phyloP scores from a whole-genome alignment of 1,140 invertebrate genomes.

The Brachionus sp. region DNA sequence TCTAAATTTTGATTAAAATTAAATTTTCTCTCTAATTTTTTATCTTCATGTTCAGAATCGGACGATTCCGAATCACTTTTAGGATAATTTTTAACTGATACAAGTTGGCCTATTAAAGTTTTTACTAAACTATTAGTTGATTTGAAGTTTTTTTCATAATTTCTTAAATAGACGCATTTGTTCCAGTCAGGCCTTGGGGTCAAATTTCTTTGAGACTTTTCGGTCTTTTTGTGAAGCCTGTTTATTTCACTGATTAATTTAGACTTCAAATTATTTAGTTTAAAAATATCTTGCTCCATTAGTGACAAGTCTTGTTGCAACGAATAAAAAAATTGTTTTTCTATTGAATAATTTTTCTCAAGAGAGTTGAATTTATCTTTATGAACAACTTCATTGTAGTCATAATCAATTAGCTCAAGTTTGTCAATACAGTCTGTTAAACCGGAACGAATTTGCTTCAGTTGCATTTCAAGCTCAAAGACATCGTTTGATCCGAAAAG shows the following conservation, averaged over 20 bases:
- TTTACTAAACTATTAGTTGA: not conserved
- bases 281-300: slow-evolving; percentile 8
- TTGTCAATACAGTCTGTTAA: not conserved
- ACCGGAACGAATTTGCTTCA: not conserved
- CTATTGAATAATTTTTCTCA: not conserved
- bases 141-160: not conserved
- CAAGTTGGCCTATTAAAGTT: not conserved
- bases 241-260: not conserved
- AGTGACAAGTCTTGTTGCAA: not conserved
- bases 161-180: not conserved
- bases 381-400: slow-evolving; percentile 1
- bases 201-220: not conserved
- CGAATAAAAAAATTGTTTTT: not conserved
- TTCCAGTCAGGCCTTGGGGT: slow-evolving; percentile 15
- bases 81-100: not conserved
- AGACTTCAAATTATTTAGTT: not conserved
- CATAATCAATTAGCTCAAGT: not conserved
- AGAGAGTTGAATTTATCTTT: not conserved
- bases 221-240: not conserved
- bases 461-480: not conserved
- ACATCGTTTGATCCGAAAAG: not conserved
- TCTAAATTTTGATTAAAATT: not conserved
- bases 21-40: no score
- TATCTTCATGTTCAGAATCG: not conserved
- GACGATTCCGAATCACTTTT: not conserved